Base-by-base conservation (phyloP, 30 jellyfish, hydroid and myxozoan genomes). In the Hydractinia echinata region DNA sequence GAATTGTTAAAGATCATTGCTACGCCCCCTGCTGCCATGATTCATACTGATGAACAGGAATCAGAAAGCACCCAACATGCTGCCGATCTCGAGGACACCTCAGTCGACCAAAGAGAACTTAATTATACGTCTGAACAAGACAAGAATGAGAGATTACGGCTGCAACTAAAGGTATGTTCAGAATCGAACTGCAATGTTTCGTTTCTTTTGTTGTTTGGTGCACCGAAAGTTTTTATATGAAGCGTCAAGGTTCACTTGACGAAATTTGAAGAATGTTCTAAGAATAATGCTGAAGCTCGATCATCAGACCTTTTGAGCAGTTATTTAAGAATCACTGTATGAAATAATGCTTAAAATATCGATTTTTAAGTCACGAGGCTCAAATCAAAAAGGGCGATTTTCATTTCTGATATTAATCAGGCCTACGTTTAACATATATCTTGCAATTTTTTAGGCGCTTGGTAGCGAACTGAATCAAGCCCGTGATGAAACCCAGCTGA, bases 111-210 rank as follows among this genome's bases (percentile, higher is more conserved):
- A 51, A 81, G 79, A 51, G 98, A 92, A 50, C 72, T 86, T 56
- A 87, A 87, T 15, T 82, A 80, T 83, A 88, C 89, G 49, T 74
- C 98, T 15, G 89, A 83, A 18, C 89, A 87, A 20, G 98, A 92
- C 64, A 92, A 87, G 83, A 87, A 92, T 66, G 79, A 81, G 83
- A 61, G 95, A 78, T 79, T 92, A 83, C 79, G 84, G 60, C 89
- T 79, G 70, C 95, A 82, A 53, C 83, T 92, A 66, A 83, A 87
- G 96, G 98, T 92, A 55, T 54, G 82, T 73, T 5, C 71, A 21
- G 44, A 30, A 30, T 1, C 44, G 44, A n/a, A n/a, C n/a, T n/a
- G n/a, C n/a, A n/a, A n/a, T n/a, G 44, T 2, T 30, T 30, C 44
- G 44, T 30, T 30, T 30, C 44, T 30, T 30, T 30, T 30, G 44